Evolutionary conservation across 2,888 invertebrate species (phyloP), one percentile per base, ranked within the genome.

Genomic region (Micoletzkya japonica): DNA sequence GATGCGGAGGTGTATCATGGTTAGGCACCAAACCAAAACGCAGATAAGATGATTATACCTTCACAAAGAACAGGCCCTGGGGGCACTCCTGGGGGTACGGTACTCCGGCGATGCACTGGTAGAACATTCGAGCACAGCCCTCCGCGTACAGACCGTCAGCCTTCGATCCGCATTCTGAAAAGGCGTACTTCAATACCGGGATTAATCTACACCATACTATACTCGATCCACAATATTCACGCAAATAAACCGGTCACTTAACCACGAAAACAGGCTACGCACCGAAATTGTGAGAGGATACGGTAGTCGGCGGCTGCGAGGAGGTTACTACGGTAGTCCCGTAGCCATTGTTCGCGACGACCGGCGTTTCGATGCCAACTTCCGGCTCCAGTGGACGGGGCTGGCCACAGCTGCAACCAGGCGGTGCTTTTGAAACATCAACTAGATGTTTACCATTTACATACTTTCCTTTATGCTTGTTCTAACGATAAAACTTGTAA

Each of bases 361-460:
- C n/a, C n/a, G n/a, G n/a, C n/a, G n/a, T n/a, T n/a, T n/a, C n/a
- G n/a, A n/a, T n/a, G n/a, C n/a, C n/a, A n/a, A n/a, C n/a, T n/a
- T n/a, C n/a, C n/a, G n/a, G n/a, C 44, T 64, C 64, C 20, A 64
- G 50, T 4, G 52, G 64, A 64, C 64, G 64, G n/a, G 50, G 52
- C 20, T 64, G 64, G 1, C 64, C 64, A 64, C 64, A 64, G 7
- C 64, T 64, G 0, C 50, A 64, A 1, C 14, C 4, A 44, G 6
- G 14, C 49, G 39, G n/a, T n/a, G n/a, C n/a, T n/a, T n/a, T n/a
- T n/a, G n/a, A n/a, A n/a, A 44, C 49, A 44, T 44, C 14, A 44
- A 44, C 49, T 44, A 44, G 20, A 17, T n/a, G 14, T 44, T 44
- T n/a, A 20, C 49, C 49, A 17, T 44, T 17, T 44, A 44, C 49